These are phyloP conservation scores for Gadopsis marmoratus DNA, from an alignment of 2,797 vertebrate species.

Conservation along the genomic window DNA sequence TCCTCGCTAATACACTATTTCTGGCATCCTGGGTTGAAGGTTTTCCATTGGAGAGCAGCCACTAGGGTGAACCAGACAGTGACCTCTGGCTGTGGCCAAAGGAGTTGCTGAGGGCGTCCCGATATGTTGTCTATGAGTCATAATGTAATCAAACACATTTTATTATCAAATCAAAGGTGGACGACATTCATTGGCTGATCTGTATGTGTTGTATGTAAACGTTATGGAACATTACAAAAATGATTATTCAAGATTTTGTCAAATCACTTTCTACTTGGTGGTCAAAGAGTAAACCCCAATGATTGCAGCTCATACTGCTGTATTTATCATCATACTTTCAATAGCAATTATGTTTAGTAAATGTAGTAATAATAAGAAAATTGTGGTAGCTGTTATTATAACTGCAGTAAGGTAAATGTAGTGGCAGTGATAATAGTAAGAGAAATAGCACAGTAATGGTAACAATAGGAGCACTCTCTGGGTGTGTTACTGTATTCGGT, in stretches of 20 bases:
- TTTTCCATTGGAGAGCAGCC: constrained; percentile 53
- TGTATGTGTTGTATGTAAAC: not conserved
- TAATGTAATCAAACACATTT: not conserved
- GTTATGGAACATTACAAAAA: not conserved
- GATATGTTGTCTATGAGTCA: not conserved
- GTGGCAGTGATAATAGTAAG: too few relatives aligned
- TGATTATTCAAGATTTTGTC: not conserved
- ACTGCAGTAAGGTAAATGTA: not conserved
- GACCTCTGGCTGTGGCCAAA: constrained; percentile 32
- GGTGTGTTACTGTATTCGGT: not conserved
- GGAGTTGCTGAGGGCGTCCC: not conserved
- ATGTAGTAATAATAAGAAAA: not conserved
- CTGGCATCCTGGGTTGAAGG: constrained; percentile 43
- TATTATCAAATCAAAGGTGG: not conserved
- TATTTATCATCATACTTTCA: not conserved
- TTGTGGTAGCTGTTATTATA: not conserved
- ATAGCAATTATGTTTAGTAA: not conserved
- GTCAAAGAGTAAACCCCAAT: not conserved
- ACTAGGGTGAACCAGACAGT: constrained; percentile 32
- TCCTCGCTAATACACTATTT: constrained; percentile 33
- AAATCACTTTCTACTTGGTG: not conserved
- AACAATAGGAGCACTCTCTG: not conserved
- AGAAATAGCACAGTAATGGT: not conserved
- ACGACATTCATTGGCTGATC: not conserved
- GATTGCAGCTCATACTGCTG: not conserved